Evolutionary conservation across 2,797 vertebrate species (phyloP), one percentile per base, ranked within the genome.

Genomic region (Gymnothorax javanicus): DNA sequence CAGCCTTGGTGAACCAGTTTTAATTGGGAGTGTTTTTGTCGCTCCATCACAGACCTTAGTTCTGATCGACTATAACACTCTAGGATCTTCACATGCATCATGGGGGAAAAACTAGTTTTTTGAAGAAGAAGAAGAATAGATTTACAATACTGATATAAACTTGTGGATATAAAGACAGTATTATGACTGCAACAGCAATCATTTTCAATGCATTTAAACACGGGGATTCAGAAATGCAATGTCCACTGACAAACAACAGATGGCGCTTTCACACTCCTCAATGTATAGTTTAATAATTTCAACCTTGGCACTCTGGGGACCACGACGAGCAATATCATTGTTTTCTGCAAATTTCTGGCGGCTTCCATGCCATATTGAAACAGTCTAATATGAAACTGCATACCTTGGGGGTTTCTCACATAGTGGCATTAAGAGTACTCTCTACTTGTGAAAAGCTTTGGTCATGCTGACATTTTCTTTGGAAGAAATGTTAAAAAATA

Each of bases 181-280:
- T 50, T 2, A 54, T 54, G 75, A 79, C 20, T 52, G 7, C 27
- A 50, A 75, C 23, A 7, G 50, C 15, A 17, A 79, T 52, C 4
- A 79, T 23, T 52, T 20, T 52, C 27, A 79, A 79, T 79, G 17
- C 75, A 79, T 23, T 79, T 52, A 52, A 79, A 8, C 3, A 50
- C 50, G 0, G 7, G 1, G 20, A 52, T 7, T 17, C 17, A 54
- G 50, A 54, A 54, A 0, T 54, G 75, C n/a, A 79, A 20, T 84
- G 69, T 2, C n/a, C 27, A 64, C 2, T 23, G n/a, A 7, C 7
- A 5, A 79, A 86, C 89, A 87, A 75, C 33, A 90, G 87, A 82
- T 82, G 64, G 62, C 62, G 57, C 84, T 67, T 58, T 67, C 87
- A 87, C 71, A 56, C 86, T 87, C 57, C 87, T 52, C 60, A 79